Conservation (phyloP, 2,888 invertebrate species). For the Lasius platythorax region DNA sequence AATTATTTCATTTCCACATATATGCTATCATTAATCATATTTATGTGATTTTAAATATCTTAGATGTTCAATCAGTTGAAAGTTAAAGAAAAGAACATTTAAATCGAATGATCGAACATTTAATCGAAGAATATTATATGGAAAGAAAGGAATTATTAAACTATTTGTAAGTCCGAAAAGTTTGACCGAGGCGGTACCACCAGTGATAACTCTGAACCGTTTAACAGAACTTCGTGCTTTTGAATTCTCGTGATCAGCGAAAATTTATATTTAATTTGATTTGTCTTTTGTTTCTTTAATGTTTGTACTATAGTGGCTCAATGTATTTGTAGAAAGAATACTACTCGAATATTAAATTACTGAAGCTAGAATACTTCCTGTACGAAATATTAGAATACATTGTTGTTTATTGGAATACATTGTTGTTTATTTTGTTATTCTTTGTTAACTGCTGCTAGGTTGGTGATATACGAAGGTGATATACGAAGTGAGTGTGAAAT, state of each 20-base stretch:
- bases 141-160: constrained; percentile 6
- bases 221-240: constrained; percentile 20
- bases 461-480: constrained; percentile 14
- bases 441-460: not conserved
- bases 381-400: not conserved
- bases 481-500: not conserved
- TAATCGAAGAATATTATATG: not conserved
- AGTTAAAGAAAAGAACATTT: not conserved
- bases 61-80: not conserved
- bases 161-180: not conserved
- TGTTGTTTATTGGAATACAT: not conserved
- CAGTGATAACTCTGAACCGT: not conserved
- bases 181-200: not conserved
- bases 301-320: not conserved
- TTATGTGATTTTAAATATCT: not conserved
- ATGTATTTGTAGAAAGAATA: not conserved
- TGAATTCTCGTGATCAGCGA: not conserved
- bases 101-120: not conserved
- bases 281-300: not conserved
- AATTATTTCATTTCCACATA: too few species aligned
- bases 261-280: constrained; percentile 18
- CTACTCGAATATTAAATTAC: not conserved
- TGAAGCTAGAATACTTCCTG: constrained; percentile 18
- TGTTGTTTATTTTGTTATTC: not conserved
- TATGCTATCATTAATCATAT: not conserved